Percentiles rank a stretch among this genome's conserved stretches.
Conservation (phyloP, 2,797 vertebrate genomes). For the Acrossocheilus wenchowensis region DNA sequence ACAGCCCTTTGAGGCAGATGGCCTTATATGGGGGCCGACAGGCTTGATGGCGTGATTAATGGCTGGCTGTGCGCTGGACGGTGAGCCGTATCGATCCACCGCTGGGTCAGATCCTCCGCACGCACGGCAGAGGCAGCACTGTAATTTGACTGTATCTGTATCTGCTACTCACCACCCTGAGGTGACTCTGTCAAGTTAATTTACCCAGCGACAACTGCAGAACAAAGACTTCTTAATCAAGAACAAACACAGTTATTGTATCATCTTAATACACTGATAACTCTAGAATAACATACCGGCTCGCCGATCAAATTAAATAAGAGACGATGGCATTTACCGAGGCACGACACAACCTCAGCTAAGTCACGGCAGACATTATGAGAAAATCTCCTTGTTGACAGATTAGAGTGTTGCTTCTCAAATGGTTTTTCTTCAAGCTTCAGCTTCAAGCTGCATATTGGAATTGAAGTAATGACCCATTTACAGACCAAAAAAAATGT, state of each 20-base stretch:
- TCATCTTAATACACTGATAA: slow-evolving; percentile 47
- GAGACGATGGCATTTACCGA: slow-evolving; percentile 60
- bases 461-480: slow-evolving; percentile 4
- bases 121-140: slow-evolving; percentile 64
- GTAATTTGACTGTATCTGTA: slow-evolving; percentile 70
- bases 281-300: slow-evolving; percentile 30
- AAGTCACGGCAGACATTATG: slow-evolving; percentile 48
- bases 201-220: slow-evolving; percentile 37
- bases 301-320: slow-evolving; percentile 59
- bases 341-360: slow-evolving; percentile 42
- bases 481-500: background rate
- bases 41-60: slow-evolving; percentile 75
- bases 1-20: slow-evolving; percentile 67
- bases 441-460: background rate
- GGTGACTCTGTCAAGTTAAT: slow-evolving; percentile 44
- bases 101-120: slow-evolving; percentile 64
- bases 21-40: slow-evolving; percentile 61
- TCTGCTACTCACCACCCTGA: slow-evolving; percentile 55
- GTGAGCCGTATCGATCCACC: slow-evolving; percentile 73
- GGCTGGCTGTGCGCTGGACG: slow-evolving; percentile 60
- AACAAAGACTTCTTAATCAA: slow-evolving; percentile 56
- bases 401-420: slow-evolving; percentile 6
- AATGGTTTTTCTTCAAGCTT: slow-evolving; percentile 10
- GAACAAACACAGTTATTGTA: slow-evolving; percentile 54
- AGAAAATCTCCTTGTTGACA: slow-evolving; percentile 57